Percentiles rank a stretch among this genome's conserved stretches.
Evolutionary conservation across 1,140 invertebrate species (phyloP).

Genomic region (Telenomus remus): DNA sequence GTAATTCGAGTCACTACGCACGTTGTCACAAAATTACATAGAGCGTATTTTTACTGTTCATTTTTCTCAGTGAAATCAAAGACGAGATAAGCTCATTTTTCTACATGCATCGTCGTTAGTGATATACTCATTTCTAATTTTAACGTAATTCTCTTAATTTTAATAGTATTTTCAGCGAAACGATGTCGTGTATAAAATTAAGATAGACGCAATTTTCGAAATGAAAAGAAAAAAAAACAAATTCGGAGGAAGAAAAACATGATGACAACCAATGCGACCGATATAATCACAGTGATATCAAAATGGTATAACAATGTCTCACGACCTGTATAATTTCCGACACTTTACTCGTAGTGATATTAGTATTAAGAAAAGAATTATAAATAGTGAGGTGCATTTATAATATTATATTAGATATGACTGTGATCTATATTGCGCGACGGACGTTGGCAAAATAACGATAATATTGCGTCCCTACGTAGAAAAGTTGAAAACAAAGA

Average conservation of each 20-base stretch:
- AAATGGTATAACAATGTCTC: slow-evolving; percentile 35
- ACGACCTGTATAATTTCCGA: slow-evolving; percentile 41
- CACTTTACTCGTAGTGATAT: slow-evolving; percentile 50
- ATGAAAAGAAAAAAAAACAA: neutral
- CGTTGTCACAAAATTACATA: slow-evolving; percentile 20
- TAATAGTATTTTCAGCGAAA: slow-evolving; percentile 48
- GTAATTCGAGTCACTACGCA: slow-evolving; percentile 17
- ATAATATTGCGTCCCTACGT: slow-evolving; percentile 48
- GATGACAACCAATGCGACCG: slow-evolving; percentile 12
- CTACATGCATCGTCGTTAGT: slow-evolving; percentile 73
- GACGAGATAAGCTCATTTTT: slow-evolving; percentile 74
- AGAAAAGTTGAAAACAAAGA: slow-evolving; percentile 34
- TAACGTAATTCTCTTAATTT: slow-evolving; percentile 45
- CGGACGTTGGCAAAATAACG: slow-evolving; percentile 27
- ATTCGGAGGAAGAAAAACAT: no score
- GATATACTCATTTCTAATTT: slow-evolving; percentile 48
- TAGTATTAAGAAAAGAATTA: slow-evolving; percentile 41
- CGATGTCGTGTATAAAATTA: slow-evolving; percentile 48
- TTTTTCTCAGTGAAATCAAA: slow-evolving; percentile 63
- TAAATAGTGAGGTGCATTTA: slow-evolving; percentile 44
- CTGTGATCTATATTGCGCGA: slow-evolving; percentile 44
- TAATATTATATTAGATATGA: slow-evolving; percentile 38
- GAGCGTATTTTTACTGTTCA: slow-evolving; percentile 39
- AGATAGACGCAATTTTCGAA: slow-evolving; percentile 43
- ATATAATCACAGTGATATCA: slow-evolving; percentile 52